Evolutionary conservation across 2,888 invertebrate genomes (phyloP), one percentile per base, ranked within the genome.

Genomic region (Unio delphinus): DNA sequence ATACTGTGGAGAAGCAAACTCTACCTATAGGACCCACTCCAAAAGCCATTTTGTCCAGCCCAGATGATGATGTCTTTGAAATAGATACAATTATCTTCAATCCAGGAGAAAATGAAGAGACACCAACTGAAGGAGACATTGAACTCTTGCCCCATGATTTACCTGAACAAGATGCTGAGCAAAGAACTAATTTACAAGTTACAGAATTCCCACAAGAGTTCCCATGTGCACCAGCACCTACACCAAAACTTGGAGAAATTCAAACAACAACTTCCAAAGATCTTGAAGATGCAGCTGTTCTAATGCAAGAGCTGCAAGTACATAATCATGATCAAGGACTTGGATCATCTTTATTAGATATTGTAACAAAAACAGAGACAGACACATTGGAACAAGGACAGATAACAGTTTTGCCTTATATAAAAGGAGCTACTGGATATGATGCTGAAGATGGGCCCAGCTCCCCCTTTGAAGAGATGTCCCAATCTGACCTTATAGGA

Each of bases 1-100:
- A 89, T 75, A 82, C 86, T 54, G 87, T 89, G 1, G 88, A 89
- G 74, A 87, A 87, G 66, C 86, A 86, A 61, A 94, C 94, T 83
- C 93, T 94, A 82, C 94, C 94, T 82, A 92, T 94, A 74, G 92
- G 87, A 64, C 83, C 86, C 66, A 84, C 86, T 67, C 80, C 87
- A 7, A 86, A 86, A 71, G 81, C 87, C 61, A 88, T 89, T 63
- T 78, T 89, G 6, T 89, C 90, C 11, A 90, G 90, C 67, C 88
- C 90, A 54, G 90, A 91, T 74, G 90, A 90, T 84, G 90, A 90
- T 67, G 89, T 89, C 8, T 89, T 89, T 86, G 90, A 90, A 79
- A 69, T 64, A 63, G 71, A 71, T 56, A 70, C 71, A 55, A 69
- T 74, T 56, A 67, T 72, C 23, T 64, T 55, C 45, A 60, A 65